Evolutionary conservation across 2,113 vertebrate genomes (phyloP).

Genomic region (Phrynocephalus versicolor): DNA sequence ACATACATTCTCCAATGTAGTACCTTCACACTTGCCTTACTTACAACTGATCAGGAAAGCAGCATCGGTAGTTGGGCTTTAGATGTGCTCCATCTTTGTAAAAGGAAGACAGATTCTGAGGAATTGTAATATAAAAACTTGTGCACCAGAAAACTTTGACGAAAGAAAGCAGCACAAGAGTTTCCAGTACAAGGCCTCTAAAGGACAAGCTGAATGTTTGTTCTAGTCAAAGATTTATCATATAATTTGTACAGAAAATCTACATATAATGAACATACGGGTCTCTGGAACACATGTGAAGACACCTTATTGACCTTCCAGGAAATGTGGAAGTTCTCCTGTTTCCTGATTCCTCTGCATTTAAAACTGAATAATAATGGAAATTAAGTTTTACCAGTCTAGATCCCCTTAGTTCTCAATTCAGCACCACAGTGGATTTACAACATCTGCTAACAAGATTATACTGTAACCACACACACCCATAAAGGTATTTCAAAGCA

Average conservation of each 20-base stretch:
- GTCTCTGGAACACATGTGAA: constrained; percentile 17
- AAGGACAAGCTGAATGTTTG: not conserved
- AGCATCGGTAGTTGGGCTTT: constrained; percentile 43
- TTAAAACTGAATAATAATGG: not conserved
- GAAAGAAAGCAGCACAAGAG: constrained; percentile 24
- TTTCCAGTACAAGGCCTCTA: constrained; percentile 52
- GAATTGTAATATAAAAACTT: constrained; percentile 29
- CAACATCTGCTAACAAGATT: constrained; percentile 44
- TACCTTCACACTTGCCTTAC: constrained; percentile 43
- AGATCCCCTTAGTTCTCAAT: constrained; percentile 45
- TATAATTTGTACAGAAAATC: not conserved
- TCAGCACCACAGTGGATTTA: constrained; percentile 10
- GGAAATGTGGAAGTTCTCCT: constrained; percentile 19
- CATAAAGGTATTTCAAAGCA: constrained; percentile 35
- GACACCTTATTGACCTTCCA: constrained; percentile 4
- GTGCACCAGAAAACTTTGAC: constrained; percentile 38
- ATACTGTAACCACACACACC: not conserved
- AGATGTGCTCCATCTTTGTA: constrained; percentile 58
- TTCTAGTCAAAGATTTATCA: not conserved
- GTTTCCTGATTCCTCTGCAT: constrained; percentile 7
- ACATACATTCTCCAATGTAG: constrained; percentile 50
- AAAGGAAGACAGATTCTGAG: constrained; percentile 29
- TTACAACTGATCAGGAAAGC: constrained; percentile 53
- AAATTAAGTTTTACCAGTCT: not conserved
- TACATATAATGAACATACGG: not conserved